phyloP scores from a whole-genome alignment of 2,113 vertebrate genomes.

The Protomyctophum bolini region DNA sequence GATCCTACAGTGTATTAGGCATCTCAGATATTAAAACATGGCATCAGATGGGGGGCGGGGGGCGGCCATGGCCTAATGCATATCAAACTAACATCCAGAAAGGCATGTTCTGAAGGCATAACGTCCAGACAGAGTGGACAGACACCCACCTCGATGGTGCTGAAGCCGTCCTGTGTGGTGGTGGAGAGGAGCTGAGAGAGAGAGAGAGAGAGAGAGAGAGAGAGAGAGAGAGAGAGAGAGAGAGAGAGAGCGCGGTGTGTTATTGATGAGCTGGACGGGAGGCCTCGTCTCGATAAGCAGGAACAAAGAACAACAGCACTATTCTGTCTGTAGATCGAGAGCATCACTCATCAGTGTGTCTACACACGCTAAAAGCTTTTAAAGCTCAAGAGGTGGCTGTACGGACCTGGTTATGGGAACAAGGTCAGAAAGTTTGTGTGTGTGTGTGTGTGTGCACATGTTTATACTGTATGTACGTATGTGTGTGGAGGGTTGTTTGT shows the following conservation, averaged over 20 bases:
- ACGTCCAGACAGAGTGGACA: not conserved
- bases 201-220: slow-evolving; percentile 48
- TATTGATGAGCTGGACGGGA: slow-evolving; percentile 66
- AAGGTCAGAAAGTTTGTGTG: slow-evolving; percentile 46
- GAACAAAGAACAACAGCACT: slow-evolving; percentile 62
- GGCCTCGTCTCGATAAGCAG: slow-evolving; percentile 59
- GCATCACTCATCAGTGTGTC: slow-evolving; percentile 56
- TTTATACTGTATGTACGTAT: no score
- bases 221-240: slow-evolving; percentile 52
- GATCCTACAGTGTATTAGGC: no score
- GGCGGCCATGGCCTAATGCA: no score
- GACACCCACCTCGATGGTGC: slow-evolving; percentile 92
- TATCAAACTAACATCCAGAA: not conserved
- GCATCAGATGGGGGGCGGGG: no score
- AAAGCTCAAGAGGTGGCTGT: slow-evolving; percentile 57
- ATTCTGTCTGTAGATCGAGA: slow-evolving; percentile 59
- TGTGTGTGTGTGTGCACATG: not conserved
- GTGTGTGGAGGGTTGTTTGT: no score
- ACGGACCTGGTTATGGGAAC: slow-evolving; percentile 49
- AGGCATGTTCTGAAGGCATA: not conserved
- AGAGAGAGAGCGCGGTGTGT: slow-evolving; percentile 58
- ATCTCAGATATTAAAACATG: not conserved
- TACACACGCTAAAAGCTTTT: slow-evolving; percentile 68
- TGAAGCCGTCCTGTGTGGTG: slow-evolving; percentile 94
- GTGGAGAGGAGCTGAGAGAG: slow-evolving; percentile 91